phyloP scores from a whole-genome alignment of 1,140 invertebrate species.

The Neelides sp. region DNA sequence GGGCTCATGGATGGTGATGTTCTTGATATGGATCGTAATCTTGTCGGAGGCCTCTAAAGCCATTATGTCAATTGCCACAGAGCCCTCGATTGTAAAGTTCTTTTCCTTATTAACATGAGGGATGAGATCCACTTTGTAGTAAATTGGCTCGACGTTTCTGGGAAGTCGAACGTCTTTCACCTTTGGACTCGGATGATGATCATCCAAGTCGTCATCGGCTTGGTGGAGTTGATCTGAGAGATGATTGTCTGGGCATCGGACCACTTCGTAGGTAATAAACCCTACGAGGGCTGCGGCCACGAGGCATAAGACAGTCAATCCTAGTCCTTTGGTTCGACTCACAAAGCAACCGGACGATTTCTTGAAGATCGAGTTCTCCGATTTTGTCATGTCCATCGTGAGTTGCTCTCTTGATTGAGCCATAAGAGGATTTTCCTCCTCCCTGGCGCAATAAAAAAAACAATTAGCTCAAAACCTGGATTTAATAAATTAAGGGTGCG shows the following conservation, averaged over 20 bases:
- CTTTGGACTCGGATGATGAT: constrained; percentile 11
- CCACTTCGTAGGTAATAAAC: constrained; percentile 20
- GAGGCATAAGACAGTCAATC: constrained; percentile 9
- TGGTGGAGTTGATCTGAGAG: background rate
- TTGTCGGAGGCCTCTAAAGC: constrained; percentile 51
- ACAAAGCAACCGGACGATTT: constrained; percentile 22
- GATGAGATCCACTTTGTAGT: constrained; percentile 53
- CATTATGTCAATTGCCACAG: constrained; percentile 52
- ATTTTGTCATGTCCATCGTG: constrained; percentile 25
- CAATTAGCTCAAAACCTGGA: no score
- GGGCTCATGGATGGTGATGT: constrained; percentile 48
- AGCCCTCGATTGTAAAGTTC: constrained; percentile 65
- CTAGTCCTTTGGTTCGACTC: constrained; percentile 16
- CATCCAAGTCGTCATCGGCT: background rate
- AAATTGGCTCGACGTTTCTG: constrained; percentile 47
- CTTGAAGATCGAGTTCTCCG: constrained; percentile 25
- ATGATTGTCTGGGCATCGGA: background rate
- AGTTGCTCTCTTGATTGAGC: constrained; percentile 28
- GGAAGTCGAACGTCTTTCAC: constrained; percentile 50
- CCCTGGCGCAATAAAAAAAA: background rate
- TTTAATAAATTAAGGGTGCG: no score
- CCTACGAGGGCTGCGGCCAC: constrained; percentile 13
- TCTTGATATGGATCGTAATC: constrained; percentile 61
- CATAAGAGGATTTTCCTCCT: constrained; percentile 5
- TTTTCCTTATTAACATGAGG: constrained; percentile 48